Evolutionary conservation across 2,888 invertebrate genomes (phyloP).

Genomic region (Phortica magna): DNA sequence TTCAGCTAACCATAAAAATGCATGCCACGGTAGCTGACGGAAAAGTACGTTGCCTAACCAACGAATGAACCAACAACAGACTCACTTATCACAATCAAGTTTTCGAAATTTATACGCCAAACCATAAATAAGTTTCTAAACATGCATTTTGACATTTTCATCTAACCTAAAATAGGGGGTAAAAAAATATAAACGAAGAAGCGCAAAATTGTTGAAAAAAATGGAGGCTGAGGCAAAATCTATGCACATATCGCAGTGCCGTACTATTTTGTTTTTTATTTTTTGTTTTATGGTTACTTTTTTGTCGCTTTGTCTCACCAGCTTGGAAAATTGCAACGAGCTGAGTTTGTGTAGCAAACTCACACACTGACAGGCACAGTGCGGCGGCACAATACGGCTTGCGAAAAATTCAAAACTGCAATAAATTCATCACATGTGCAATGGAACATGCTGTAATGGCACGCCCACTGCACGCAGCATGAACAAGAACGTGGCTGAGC

Average conservation of each 20-base stretch:
- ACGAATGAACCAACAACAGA: not conserved
- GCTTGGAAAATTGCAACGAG: constrained; percentile 51
- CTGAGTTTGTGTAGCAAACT: too few relatives aligned
- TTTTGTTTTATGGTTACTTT: constrained; percentile 27
- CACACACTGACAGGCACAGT: too few relatives aligned
- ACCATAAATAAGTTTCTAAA: constrained; percentile 70
- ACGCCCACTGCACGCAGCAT: constrained; percentile 62
- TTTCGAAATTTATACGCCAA: constrained; percentile 52
- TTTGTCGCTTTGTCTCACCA: constrained; percentile 39
- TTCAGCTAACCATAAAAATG: not conserved
- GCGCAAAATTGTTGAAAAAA: constrained; percentile 8
- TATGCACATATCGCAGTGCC: constrained; percentile 12
- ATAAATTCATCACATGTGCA: constrained; percentile 77
- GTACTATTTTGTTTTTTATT: constrained; percentile 23
- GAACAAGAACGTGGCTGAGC: constrained; percentile 7
- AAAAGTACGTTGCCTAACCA: not conserved
- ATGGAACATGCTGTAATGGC: constrained; percentile 75
- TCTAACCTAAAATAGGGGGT: constrained; percentile 39
- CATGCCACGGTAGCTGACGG: not conserved
- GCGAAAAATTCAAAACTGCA: constrained; percentile 74
- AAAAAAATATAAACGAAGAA: constrained; percentile 30
- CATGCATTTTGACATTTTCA: constrained; percentile 70
- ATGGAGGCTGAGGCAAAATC: not conserved
- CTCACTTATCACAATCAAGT: constrained; percentile 32
- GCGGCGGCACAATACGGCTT: too few relatives aligned